Percentiles rank a stretch among this genome's conserved stretches.
Conservation (phyloP, 2,113 vertebrate species). For the Eptesicus fuscus region DNA sequence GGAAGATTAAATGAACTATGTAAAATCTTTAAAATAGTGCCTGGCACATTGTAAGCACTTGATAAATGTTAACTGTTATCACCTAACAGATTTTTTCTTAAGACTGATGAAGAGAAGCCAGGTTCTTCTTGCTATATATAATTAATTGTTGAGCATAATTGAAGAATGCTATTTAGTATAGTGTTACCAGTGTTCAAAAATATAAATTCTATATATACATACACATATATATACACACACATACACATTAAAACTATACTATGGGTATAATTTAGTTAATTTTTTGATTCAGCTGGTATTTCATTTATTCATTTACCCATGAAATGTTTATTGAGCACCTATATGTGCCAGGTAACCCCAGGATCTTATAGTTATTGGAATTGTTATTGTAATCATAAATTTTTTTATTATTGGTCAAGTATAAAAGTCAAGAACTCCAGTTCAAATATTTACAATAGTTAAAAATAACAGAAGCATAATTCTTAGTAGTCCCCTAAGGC, state of each 20-base stretch:
- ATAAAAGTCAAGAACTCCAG: conserved; percentile 40
- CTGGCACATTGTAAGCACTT: conserved; percentile 50
- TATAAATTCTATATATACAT: neutral
- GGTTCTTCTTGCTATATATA: neutral
- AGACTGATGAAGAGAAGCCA: conserved; percentile 5
- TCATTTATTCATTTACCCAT: neutral
- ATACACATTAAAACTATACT: neutral
- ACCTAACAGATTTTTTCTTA: neutral
- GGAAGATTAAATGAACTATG: conserved; percentile 8
- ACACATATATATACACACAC: neutral
- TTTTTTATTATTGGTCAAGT: neutral
- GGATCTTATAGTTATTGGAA: neutral
- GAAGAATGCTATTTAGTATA: conserved; percentile 26
- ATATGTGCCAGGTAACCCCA: conserved; percentile 57
- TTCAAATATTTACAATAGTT: conserved; percentile 17
- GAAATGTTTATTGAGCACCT: conserved; percentile 67
- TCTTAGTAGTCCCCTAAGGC: conserved; percentile 22
- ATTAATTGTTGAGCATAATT: neutral
- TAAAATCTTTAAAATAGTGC: conserved; percentile 11
- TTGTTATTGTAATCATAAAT: neutral
- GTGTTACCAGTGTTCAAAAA: neutral
- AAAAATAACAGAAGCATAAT: neutral
- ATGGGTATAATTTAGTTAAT: conserved; percentile 1
- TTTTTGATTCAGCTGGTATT: neutral
- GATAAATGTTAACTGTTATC: conserved; percentile 37